Conservation (phyloP, 2,797 vertebrate species). For the Cercopithecus diana region DNA sequence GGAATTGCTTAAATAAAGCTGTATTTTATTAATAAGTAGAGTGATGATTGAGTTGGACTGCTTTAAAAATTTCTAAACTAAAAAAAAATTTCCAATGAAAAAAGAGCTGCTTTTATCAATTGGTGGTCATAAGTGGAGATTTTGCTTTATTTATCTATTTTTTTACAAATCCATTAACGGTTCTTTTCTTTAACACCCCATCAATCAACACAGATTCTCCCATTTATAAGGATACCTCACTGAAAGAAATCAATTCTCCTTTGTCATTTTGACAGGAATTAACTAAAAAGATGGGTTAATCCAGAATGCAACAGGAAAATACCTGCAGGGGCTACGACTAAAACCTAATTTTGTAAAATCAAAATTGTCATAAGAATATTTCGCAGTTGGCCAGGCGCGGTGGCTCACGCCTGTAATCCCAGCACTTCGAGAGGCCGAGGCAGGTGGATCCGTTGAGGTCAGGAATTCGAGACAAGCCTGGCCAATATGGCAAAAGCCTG, state of each 20-base stretch:
- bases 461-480: background rate
- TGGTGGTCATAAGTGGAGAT: constrained; percentile 77
- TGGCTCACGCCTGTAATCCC: background rate
- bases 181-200: constrained; percentile 80
- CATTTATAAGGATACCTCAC: constrained; percentile 80
- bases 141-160: constrained; percentile 82
- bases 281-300: constrained; percentile 77
- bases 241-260: constrained; percentile 82
- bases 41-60: constrained; percentile 63
- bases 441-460: background rate
- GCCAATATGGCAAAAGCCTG: background rate
- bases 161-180: constrained; percentile 84
- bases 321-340: constrained; percentile 72
- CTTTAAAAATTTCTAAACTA: constrained; percentile 70
- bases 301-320: constrained; percentile 75
- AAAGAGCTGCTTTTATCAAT: constrained; percentile 77
- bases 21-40: constrained; percentile 77
- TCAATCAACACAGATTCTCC: constrained; percentile 76
- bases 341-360: constrained; percentile 81
- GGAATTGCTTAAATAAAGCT: constrained; percentile 66
- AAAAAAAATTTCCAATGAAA: constrained; percentile 80
- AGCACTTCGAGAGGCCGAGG: background rate
- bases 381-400: background rate
- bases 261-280: constrained; percentile 84
- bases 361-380: constrained; percentile 73